Base-by-base conservation (phyloP, 2,113 vertebrate species). In the Paradisaea rubra region DNA sequence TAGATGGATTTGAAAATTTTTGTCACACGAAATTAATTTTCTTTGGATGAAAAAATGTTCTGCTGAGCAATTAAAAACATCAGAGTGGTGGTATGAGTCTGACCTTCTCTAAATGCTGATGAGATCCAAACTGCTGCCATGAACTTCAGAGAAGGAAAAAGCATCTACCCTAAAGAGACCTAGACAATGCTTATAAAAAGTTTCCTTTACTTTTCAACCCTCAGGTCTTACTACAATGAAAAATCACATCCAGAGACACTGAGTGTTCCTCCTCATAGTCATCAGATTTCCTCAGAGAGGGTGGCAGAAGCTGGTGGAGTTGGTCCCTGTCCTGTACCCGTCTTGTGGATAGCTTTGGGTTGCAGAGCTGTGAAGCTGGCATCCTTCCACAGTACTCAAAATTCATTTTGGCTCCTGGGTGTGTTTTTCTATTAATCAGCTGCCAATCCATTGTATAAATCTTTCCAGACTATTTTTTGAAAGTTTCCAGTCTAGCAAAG, bases 401-500 rank as follows among this genome's bases (percentile, higher is more conserved):
- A 91, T 70, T 88, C 39, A 8, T 86, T 84, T 96, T 95, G 94
- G 95, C 94, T 93, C 15, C 68, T 73, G 72, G 56, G 60, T 86
- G 52, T 88, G 64, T 96, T 93, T 96, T 96, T 88, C 86, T 96
- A 86, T 80, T 96, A 95, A 95, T 94, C 91, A 95, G 60, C 47
- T 92, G 86, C 95, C 95, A 95, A 88, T 90, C 56, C 86, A 93
- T 96, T 95, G 68, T 96, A 96, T 88, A 96, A 96, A 80, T 93
- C 59, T 95, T 96, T 96, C 95, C 95, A 96, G 30, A 28, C 56
- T 88, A 88, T 90, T 95, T 93, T 83, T 93, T 63, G 41, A 83
- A 93, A 96, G 54, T 96, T 96, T 96, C 95, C 96, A 94, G 86
- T 93, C 96, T 94, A 95, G 92, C 54, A 94, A 94, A 88, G 54